Conservation (phyloP, 2,797 vertebrate species). For the Morelia viridis region DNA sequence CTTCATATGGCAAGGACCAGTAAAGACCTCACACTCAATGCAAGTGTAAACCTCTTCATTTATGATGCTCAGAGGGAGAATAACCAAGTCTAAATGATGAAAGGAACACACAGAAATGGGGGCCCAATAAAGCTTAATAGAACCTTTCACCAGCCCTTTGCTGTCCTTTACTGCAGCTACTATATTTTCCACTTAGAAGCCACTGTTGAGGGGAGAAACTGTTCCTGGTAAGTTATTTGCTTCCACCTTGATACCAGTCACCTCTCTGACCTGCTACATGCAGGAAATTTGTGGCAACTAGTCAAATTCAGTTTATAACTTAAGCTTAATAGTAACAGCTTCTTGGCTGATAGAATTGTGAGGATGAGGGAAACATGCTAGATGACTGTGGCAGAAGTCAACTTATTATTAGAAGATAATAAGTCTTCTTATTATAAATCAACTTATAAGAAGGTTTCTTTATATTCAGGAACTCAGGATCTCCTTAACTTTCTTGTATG, state of each 20-base stretch:
- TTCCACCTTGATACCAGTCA: constrained; percentile 69
- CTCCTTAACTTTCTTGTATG: background rate
- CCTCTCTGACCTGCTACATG: constrained; percentile 57
- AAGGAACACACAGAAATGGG: constrained; percentile 36
- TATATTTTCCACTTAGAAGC: constrained; percentile 43
- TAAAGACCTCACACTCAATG: constrained; percentile 53
- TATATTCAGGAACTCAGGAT: background rate
- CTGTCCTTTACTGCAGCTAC: constrained; percentile 29
- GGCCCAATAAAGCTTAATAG: constrained; percentile 58
- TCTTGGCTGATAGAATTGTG: background rate
- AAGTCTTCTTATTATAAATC: background rate
- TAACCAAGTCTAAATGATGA: constrained; percentile 46
- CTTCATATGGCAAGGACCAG: constrained; percentile 55
- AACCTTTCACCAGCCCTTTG: constrained; percentile 43
- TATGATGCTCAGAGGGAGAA: constrained; percentile 51
- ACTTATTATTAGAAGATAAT: constrained; percentile 10
- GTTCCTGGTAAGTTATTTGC: constrained; percentile 64
- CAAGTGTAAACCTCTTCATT: constrained; percentile 65
- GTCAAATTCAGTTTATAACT: constrained; percentile 67
- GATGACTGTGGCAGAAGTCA: constrained; percentile 30
- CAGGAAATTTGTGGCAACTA: constrained; percentile 64
- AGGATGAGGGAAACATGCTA: constrained; percentile 62
- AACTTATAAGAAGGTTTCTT: constrained; percentile 33
- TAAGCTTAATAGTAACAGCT: constrained; percentile 63
- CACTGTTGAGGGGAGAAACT: constrained; percentile 46